Conservation (phyloP, 2,797 vertebrate genomes). For the Halcyon chelicuti region DNA sequence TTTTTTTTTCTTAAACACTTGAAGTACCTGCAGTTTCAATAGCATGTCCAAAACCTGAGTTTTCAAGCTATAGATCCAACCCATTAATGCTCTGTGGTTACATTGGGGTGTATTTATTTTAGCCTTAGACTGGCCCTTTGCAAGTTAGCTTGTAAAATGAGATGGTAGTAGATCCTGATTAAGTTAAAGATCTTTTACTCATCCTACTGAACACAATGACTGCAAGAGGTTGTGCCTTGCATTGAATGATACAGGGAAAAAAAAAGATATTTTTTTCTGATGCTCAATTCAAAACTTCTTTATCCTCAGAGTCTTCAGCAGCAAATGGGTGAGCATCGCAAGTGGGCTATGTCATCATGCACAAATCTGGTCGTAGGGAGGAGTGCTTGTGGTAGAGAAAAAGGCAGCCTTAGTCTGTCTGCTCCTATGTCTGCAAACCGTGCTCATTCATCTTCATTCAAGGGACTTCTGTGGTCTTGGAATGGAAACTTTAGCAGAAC, state of each 20-base stretch:
- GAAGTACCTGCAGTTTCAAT: neutral
- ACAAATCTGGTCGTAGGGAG: neutral
- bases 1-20: neutral
- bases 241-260: neutral
- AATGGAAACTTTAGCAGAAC: neutral
- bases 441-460: neutral
- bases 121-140: neutral
- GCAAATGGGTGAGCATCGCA: neutral
- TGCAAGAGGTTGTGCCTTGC: neutral
- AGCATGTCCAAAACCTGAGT: neutral
- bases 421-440: neutral
- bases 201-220: neutral
- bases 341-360: neutral
- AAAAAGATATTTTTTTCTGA: fast-evolving
- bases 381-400: neutral
- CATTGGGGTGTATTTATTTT: neutral
- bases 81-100: neutral
- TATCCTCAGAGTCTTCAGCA: neutral
- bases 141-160: neutral
- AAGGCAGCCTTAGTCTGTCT: neutral
- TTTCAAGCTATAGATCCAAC: neutral
- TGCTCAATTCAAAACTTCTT: neutral
- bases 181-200: neutral
- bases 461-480: neutral
- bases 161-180: neutral